Percentiles rank a stretch among this genome's conserved stretches.
phyloP scores from a whole-genome alignment of 2,797 vertebrate species.

The Clarias fuscus region DNA sequence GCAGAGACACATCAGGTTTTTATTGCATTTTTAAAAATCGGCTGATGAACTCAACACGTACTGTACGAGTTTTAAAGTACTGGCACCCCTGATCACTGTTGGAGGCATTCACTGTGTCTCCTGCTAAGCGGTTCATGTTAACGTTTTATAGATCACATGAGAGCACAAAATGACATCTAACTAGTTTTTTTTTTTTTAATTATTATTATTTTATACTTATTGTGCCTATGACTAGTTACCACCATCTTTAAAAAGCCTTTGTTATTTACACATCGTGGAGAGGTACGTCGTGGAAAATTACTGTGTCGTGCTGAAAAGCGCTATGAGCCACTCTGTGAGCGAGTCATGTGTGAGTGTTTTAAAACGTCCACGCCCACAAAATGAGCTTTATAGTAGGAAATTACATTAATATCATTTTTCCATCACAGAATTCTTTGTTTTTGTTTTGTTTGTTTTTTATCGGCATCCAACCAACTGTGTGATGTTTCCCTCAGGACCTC shows the following conservation, averaged over 20 bases:
- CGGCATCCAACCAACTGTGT: not conserved
- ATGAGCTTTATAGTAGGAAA: not conserved
- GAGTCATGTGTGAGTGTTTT: not conserved
- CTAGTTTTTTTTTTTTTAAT: not conserved
- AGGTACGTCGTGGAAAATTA: not conserved
- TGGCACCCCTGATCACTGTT: not conserved
- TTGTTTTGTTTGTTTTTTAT: not conserved
- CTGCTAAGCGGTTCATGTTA: not conserved
- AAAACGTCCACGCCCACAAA: not conserved
- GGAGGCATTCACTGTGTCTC: not conserved
- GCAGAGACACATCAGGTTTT: not conserved
- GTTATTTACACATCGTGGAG: not conserved
- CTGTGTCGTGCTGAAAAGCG: not conserved
- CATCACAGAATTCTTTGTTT: not conserved
- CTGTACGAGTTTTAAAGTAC: not conserved
- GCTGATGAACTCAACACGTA: not conserved
- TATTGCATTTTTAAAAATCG: not conserved
- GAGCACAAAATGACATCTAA: not conserved
- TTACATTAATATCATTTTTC: not conserved
- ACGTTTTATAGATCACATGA: not conserved
- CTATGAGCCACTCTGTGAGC: not conserved
- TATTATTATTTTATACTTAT: not conserved
- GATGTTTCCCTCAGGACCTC: conserved; percentile 59
- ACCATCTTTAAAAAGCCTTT: not conserved
- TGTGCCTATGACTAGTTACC: not conserved